Base-by-base conservation (phyloP, 1,140 invertebrate species). In the Hydropsyche tenuis region DNA sequence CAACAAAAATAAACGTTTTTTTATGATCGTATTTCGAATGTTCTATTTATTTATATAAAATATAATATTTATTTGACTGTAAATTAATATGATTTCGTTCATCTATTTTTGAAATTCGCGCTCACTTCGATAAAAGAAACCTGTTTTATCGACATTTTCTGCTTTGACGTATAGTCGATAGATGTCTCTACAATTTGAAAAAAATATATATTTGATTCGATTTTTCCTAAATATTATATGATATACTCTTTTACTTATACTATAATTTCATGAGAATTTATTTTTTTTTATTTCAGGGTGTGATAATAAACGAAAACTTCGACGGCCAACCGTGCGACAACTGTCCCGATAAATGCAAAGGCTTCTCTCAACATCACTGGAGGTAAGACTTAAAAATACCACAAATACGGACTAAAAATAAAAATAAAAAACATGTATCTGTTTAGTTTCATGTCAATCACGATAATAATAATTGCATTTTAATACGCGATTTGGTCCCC, bases 241-340 rank as follows among this genome's bases (percentile, higher is more conserved):
- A 20, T 6, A 16, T 53, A 53, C 18, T 53, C 4, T 53, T 53
- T 16, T 16, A 53, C 16, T 6, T 6, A 6, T 20, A 53, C 22
- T 11, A 25, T 20, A 18, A 27, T 51, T 69, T 64, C 37, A 64
- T 56, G 9, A 16, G n/a, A 4, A 11, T 16, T 56, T 56, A 56
- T 56, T 56, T 56, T 56, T 20, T 11, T 80, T 68, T 80, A 73
- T 88, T 86, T 27, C 87, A 95, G 93, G 93, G 91, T 71, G 90
- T 93, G 30, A 82, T 92, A 74, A 92, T 94, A 75, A 90, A 92
- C 68, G 94, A 95, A 81, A 88, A 94, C 22, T 93, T 94, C 76
- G 92, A 93, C 79, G 94, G 93, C 11, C 91, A 93, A 74, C 92
- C 93, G 18, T 96, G 94, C 80, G 87, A 93, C 75, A 88, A 89